A percentile compares a stretch with the other conserved stretches of the same genome.
Evolutionary conservation across 2,797 vertebrate species (phyloP).

Genomic region (Melanotaenia trifasciata): DNA sequence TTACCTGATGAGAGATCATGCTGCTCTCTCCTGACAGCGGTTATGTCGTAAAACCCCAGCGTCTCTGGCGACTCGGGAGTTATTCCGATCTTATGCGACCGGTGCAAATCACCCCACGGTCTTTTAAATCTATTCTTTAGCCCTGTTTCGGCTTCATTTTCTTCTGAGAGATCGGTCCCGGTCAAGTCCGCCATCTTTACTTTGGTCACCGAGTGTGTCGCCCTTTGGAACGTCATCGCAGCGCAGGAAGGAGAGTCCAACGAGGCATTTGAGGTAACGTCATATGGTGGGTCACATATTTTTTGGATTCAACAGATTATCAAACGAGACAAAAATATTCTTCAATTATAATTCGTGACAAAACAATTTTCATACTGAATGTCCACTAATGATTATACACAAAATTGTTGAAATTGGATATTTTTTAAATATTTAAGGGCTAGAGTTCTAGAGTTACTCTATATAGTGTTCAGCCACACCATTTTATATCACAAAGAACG

Average conservation of each 20-base stretch:
- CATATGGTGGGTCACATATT: not conserved
- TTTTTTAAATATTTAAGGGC: not conserved
- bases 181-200: constrained; percentile 83
- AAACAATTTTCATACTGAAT: not conserved
- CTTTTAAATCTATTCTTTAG: constrained; percentile 60
- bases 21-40: constrained; percentile 79
- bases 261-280: constrained; percentile 6
- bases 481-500: not conserved
- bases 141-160: constrained; percentile 73
- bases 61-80: constrained; percentile 85
- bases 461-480: too few species aligned
- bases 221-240: constrained; percentile 66
- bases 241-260: not conserved
- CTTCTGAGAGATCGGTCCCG: constrained; percentile 72
- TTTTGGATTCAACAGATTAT: not conserved
- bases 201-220: constrained; percentile 46
- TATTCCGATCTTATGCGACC: constrained; percentile 50
- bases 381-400: not conserved
- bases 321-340: not conserved
- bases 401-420: not conserved
- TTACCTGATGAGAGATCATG: constrained; percentile 87
- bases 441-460: not conserved
- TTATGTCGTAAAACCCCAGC: constrained; percentile 90
- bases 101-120: constrained; percentile 58
- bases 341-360: not conserved